Base-by-base conservation (phyloP, 2,888 invertebrate genomes). In the Caenorhabditis sp. region DNA sequence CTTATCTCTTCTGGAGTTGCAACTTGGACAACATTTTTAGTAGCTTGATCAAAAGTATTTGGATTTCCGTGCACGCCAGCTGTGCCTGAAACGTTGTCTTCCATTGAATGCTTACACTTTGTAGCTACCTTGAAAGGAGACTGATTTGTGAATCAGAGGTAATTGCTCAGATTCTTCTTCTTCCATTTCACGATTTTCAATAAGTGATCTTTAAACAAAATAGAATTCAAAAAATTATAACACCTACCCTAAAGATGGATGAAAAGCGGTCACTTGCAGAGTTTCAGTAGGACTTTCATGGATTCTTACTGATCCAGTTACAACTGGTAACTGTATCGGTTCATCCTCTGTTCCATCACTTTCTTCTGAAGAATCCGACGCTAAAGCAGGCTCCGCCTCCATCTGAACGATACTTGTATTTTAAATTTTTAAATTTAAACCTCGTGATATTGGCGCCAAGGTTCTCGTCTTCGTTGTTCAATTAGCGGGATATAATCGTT, bases 361-460 rank as follows among this genome's bases (percentile, higher is more conserved):
- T 61, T 82, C 82, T 72, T 82, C 83, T 11, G 77, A 82, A 24
- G 85, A 86, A 76, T 83, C 87, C 0, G 82, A 86, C 8, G 81
- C 86, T 6, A 80, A 55, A 0, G 13, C 51, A n/a, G 65, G 35
- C 1, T 83, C 83, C 13, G 35, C 61, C 28, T 84, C 86, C 37
- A 69, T 55, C 80, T 83, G 53, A 18, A 76, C 68, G 6, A 32
- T 26, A 26, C 47, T 40, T 2, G 2, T 13, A 40, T 13, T 40
- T 13, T 40, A 13, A 40, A 40, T n/a, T n/a, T 40, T 2, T 2
- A 40, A 40, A 40, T 40, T 13, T 40, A 13, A 40, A 40, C 40
- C 61, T 89, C 89, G 72, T 88, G 85, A 67, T 89, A 88, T 18
- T 82, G 83, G 47, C 90, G 69, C 90, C 90, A 90, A 8, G 90